A percentile compares a stretch with the other conserved stretches of the same genome.
phyloP scores from a whole-genome alignment of 2,888 invertebrate species.

The Protula sp. region DNA sequence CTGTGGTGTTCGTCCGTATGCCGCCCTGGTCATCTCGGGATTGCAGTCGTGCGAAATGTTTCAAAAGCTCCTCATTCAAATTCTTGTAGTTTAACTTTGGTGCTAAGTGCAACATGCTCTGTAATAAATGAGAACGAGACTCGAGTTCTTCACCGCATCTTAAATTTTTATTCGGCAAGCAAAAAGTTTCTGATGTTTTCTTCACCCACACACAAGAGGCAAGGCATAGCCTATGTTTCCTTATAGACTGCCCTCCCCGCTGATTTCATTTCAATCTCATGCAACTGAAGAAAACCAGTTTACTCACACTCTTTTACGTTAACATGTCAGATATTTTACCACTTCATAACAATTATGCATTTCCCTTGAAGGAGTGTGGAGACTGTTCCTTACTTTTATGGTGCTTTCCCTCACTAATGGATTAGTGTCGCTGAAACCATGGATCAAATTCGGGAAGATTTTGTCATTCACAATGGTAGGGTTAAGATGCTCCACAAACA shows the following conservation, averaged over 20 bases:
- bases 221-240: too few species aligned
- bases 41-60: constrained; percentile 92
- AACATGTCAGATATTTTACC: too few species aligned
- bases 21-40: constrained; percentile 85
- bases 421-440: constrained; percentile 95
- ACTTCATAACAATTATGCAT: too few species aligned
- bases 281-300: too few species aligned
- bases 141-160: too few species aligned
- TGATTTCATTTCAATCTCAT: too few species aligned
- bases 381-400: constrained; percentile 82
- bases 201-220: too few species aligned
- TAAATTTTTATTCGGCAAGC: too few species aligned
- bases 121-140: constrained; percentile 14
- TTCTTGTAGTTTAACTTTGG: constrained; percentile 96
- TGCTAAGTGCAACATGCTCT: constrained; percentile 89
- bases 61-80: constrained; percentile 89
- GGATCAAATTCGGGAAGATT: constrained; percentile 62
- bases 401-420: constrained; percentile 95
- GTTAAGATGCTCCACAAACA: constrained; percentile 66
- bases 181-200: not conserved
- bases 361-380: too few species aligned
- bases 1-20: constrained; percentile 92
- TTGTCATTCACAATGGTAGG: constrained; percentile 77
- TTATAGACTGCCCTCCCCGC: too few species aligned
- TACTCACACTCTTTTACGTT: too few species aligned